phyloP scores from a whole-genome alignment of 2,113 vertebrate genomes.

The Cricetomys ansorgei region DNA sequence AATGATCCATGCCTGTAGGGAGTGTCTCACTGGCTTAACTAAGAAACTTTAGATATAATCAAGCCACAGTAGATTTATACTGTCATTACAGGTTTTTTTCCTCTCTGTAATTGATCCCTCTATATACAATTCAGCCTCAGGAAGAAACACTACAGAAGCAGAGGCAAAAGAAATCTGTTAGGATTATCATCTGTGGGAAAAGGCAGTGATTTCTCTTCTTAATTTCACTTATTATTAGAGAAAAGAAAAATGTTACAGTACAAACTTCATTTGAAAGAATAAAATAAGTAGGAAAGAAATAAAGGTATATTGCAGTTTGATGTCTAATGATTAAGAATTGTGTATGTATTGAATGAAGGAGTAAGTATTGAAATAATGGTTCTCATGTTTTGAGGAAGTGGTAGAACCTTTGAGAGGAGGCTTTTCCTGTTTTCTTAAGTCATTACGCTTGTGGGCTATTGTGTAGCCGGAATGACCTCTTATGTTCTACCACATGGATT shows the following conservation, averaged over 20 bases:
- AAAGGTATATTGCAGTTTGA: neutral
- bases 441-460: fast-evolving
- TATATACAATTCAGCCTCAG: conserved; percentile 63
- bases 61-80: conserved; percentile 55
- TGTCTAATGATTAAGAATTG: too few species aligned
- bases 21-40: conserved; percentile 61
- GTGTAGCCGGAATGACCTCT: neutral
- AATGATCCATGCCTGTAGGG: conserved; percentile 66
- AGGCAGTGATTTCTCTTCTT: neutral
- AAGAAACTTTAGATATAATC: conserved; percentile 63
- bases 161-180: conserved; percentile 41
- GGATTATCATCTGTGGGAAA: conserved; percentile 55
- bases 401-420: neutral
- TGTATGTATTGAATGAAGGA: too few species aligned
- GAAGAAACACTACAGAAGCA: conserved; percentile 49
- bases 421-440: neutral
- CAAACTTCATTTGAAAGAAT: neutral
- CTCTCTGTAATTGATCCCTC: conserved; percentile 64
- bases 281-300: neutral
- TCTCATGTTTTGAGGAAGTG: neutral
- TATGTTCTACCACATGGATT: too few species aligned
- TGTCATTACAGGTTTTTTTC: conserved; percentile 55
- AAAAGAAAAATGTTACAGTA: neutral
- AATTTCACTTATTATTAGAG: neutral
- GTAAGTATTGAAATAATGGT: too few species aligned